Conservation (phyloP, 2,888 invertebrate species). For the Phania funesta region DNA sequence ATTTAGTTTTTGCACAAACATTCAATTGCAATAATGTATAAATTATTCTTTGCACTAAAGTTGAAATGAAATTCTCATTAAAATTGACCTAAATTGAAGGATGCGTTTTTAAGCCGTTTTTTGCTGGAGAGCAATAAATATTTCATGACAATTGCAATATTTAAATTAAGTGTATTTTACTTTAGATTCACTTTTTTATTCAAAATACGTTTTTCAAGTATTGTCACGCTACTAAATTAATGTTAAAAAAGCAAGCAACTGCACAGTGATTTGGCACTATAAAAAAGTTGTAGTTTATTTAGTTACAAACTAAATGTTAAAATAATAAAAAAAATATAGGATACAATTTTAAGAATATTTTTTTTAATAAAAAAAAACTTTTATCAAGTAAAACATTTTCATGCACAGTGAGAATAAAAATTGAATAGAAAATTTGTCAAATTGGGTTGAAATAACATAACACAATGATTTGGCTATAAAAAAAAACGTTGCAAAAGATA, state of each 20-base stretch:
- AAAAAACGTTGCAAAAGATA: too few species aligned
- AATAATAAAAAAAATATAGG: neutral
- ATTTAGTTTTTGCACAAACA: neutral
- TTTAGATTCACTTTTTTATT: neutral
- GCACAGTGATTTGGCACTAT: neutral
- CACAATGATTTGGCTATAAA: too few species aligned
- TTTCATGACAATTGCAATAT: constrained; percentile 57
- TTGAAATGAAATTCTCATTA: constrained; percentile 59
- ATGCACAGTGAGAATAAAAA: too few species aligned
- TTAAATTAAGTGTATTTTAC: constrained; percentile 41
- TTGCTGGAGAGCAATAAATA: constrained; percentile 46
- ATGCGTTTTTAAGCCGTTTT: constrained; percentile 44
- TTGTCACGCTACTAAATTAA: constrained; percentile 49
- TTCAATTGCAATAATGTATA: constrained; percentile 41
- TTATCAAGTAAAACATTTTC: too few species aligned
- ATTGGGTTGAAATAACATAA: too few species aligned
- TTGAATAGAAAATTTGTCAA: too few species aligned
- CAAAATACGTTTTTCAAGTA: too few species aligned
- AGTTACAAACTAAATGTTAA: neutral
- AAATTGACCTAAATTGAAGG: constrained; percentile 61
- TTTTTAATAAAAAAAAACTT: too few species aligned
- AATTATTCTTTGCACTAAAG: constrained; percentile 25
- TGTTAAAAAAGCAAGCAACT: constrained; percentile 3
- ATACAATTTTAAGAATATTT: neutral
- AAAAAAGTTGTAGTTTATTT: neutral